phyloP scores from a whole-genome alignment of 2,113 vertebrate genomes.

The Uropsilus gracilis region DNA sequence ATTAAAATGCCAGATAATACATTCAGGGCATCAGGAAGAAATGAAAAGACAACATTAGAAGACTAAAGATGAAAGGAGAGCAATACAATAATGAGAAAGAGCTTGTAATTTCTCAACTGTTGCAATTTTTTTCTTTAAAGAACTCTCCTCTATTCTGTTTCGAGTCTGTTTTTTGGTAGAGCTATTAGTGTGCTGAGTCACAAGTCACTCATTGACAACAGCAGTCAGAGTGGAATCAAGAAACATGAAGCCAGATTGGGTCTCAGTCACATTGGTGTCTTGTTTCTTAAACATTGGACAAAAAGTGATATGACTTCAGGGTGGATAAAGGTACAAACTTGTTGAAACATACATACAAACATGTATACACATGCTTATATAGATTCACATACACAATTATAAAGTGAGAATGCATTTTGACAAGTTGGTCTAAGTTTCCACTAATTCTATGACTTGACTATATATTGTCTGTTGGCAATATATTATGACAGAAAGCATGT shows the following conservation, averaged over 20 bases:
- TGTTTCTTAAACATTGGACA: background rate
- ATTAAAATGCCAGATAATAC: constrained; percentile 65
- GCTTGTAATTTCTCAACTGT: constrained; percentile 71
- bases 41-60: constrained; percentile 77
- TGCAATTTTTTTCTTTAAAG: constrained; percentile 59
- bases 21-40: constrained; percentile 60
- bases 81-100: constrained; percentile 58
- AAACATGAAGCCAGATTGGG: background rate
- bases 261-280: background rate
- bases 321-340: background rate
- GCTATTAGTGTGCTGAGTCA: constrained; percentile 32
- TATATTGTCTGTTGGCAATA: background rate
- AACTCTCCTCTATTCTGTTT: background rate
- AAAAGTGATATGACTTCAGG: constrained; percentile 11
- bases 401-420: background rate
- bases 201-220: background rate
- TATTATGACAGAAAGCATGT: background rate
- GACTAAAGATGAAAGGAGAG: constrained; percentile 72
- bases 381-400: background rate
- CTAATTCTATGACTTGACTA: background rate
- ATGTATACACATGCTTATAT: no score
- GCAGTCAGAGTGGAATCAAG: background rate
- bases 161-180: constrained; percentile 25
- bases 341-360: background rate
- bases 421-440: background rate